Conservation (phyloP, 2,888 invertebrate species). For the Pandemis heparana region DNA sequence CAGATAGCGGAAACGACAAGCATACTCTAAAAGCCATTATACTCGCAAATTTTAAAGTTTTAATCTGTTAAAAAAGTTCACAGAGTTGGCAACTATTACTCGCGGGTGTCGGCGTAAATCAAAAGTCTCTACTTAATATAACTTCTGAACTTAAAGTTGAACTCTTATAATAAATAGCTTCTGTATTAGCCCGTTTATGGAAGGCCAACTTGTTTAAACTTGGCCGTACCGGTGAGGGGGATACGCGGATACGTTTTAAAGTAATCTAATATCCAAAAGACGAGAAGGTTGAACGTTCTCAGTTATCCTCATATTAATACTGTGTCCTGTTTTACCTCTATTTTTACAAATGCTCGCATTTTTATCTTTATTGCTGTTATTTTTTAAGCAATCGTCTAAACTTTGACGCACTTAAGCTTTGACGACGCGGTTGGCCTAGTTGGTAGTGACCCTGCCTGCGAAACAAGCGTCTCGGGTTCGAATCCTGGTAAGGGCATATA, state of each 20-base stretch:
- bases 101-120: slow-evolving; percentile 38
- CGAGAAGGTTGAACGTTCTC: neutral
- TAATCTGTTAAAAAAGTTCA: slow-evolving; percentile 30
- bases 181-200: slow-evolving; percentile 39
- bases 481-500: too few relatives aligned
- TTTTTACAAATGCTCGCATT: neutral
- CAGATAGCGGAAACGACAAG: slow-evolving; percentile 5
- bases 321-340: neutral
- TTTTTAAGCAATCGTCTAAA: too few relatives aligned
- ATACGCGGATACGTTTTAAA: slow-evolving; percentile 7
- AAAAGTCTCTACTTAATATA: slow-evolving; percentile 40
- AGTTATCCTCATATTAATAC: neutral
- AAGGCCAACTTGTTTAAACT: slow-evolving; percentile 40
- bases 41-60: slow-evolving; percentile 31
- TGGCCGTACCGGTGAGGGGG: slow-evolving; percentile 3
- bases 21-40: slow-evolving; percentile 9
- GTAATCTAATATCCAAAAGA: slow-evolving; percentile 10
- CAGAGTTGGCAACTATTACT: slow-evolving; percentile 40
- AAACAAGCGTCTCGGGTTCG: too few relatives aligned
- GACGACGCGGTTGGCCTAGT: too few relatives aligned
- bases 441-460: too few relatives aligned
- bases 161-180: slow-evolving; percentile 40
- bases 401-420: too few relatives aligned
- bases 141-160: slow-evolving; percentile 36
- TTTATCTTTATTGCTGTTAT: neutral